These are phyloP conservation scores for Spheniscus mendiculus DNA, from an alignment of 2,113 vertebrate species.

Conservation along the genomic window DNA sequence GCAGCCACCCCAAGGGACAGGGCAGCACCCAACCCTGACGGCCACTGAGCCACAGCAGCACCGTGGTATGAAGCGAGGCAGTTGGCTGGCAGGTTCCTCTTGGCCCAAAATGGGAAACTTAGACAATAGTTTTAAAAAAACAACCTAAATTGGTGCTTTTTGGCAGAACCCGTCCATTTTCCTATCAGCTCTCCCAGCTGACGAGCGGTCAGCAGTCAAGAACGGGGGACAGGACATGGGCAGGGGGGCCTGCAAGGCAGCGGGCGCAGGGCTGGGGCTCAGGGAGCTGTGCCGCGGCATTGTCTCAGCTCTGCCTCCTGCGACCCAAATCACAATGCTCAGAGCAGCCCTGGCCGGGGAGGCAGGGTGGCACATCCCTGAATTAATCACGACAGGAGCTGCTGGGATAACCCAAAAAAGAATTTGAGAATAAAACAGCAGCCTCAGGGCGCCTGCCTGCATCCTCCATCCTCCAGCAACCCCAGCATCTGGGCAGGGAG, in stretches of 20 bases:
- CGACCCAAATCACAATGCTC: background rate
- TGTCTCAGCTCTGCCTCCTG: background rate
- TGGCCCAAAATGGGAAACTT: background rate
- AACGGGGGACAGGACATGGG: background rate
- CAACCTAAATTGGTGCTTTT: background rate
- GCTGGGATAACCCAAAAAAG: background rate
- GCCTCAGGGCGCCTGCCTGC: background rate
- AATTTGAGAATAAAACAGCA: background rate
- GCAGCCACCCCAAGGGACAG: background rate
- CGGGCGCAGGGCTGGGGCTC: fast-evolving
- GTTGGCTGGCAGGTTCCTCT: background rate
- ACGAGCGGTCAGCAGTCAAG: background rate
- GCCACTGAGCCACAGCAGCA: background rate
- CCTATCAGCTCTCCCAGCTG: background rate
- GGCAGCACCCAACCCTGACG: background rate
- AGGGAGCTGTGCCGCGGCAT: background rate
- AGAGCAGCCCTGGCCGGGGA: background rate
- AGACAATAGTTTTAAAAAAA: background rate
- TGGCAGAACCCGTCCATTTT: background rate
- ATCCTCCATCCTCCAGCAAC: background rate
- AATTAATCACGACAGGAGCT: background rate
- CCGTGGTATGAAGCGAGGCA: background rate
- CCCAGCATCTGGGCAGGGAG: background rate
- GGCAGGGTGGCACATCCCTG: background rate
- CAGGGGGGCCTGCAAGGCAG: background rate